These are phyloP conservation scores for Callyntrura guangdongensis DNA, from an alignment of 2,888 invertebrate genomes.

Conservation along the genomic window DNA sequence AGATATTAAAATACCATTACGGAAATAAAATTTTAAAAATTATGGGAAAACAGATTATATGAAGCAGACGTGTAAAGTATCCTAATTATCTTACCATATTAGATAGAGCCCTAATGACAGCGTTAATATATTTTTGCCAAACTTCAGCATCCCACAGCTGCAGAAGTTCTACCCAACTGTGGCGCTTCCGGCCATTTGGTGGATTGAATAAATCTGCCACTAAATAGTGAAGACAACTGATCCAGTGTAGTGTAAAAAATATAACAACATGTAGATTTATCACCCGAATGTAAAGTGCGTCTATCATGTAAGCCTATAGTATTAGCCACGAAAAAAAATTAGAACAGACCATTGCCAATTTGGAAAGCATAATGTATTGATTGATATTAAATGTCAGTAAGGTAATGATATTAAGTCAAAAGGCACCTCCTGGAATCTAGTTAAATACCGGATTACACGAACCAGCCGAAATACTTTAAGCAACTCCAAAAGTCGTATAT, in stretches of 20 bases:
- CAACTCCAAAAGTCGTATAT: constrained; percentile 77
- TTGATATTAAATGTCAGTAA: too few species aligned
- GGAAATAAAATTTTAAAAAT: neutral
- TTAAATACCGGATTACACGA: constrained; percentile 77
- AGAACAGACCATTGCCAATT: neutral
- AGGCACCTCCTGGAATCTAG: constrained; percentile 77
- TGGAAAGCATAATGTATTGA: too few species aligned
- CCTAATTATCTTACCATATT: constrained; percentile 75
- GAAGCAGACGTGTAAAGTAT: neutral
- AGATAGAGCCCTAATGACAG: constrained; percentile 78
- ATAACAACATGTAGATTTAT: constrained; percentile 78
- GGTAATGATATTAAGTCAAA: neutral
- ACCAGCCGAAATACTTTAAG: constrained; percentile 79
- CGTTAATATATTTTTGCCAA: constrained; percentile 73
- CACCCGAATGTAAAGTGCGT: constrained; percentile 74
- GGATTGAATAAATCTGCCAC: constrained; percentile 74
- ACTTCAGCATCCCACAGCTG: constrained; percentile 76
- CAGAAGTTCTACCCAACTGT: constrained; percentile 76
- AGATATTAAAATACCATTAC: too few species aligned
- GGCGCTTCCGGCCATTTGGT: neutral
- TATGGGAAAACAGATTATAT: neutral
- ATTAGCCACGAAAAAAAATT: neutral
- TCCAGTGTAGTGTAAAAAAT: constrained; percentile 79
- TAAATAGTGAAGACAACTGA: constrained; percentile 80
- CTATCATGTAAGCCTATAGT: constrained; percentile 70